Conservation (phyloP, 2,888 invertebrate species). For the Siphlonurus alternatus region DNA sequence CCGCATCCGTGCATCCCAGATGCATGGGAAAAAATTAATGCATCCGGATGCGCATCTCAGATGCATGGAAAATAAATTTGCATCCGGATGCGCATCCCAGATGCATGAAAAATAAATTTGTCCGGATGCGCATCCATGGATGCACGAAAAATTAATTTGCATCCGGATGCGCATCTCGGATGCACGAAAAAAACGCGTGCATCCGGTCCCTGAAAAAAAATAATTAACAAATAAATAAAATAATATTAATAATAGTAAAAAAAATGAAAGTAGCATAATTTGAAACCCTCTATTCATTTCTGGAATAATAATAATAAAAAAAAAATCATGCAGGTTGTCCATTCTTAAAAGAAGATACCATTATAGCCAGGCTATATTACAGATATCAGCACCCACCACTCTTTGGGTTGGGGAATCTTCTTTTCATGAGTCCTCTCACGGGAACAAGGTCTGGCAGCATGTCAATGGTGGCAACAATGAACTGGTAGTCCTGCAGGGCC, state of each 20-base stretch:
- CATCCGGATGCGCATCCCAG: too few relatives aligned
- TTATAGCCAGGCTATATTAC: not conserved
- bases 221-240: not conserved
- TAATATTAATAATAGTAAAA: conserved; percentile 3
- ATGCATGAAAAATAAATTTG: too few relatives aligned
- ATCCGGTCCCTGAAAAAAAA: not conserved
- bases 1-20: too few relatives aligned
- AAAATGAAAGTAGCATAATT: not conserved
- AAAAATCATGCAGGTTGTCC: too few relatives aligned
- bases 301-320: not conserved
- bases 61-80: too few relatives aligned
- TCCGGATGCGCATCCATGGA: too few relatives aligned
- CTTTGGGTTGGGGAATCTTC: conserved; percentile 46
- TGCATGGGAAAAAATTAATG: too few relatives aligned
- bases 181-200: too few relatives aligned
- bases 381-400: conserved; percentile 19
- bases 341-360: not conserved
- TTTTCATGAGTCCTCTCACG: conserved; percentile 60
- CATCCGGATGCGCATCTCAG: too few relatives aligned
- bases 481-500: conserved; percentile 43
- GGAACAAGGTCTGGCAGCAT: conserved; percentile 58
- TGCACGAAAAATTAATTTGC: too few relatives aligned
- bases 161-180: too few relatives aligned
- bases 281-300: not conserved
- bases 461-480: conserved; percentile 58